These are phyloP conservation scores for Sarcophaga rosellei DNA, from an alignment of 2,888 invertebrate species.

Conservation along the genomic window DNA sequence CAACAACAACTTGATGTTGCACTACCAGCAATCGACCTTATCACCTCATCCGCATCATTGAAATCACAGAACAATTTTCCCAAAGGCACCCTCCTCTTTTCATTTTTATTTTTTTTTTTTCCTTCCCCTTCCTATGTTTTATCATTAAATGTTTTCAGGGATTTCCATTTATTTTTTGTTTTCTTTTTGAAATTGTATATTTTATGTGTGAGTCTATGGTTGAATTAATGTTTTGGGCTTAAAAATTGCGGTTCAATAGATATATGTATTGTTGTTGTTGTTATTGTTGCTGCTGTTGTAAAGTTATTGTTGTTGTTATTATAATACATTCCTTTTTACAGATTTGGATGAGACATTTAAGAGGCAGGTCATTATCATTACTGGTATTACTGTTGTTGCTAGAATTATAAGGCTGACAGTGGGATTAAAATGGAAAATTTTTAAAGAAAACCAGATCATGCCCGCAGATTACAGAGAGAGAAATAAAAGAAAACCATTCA, in stretches of 20 bases:
- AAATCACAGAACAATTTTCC: slow-evolving; percentile 53
- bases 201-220: slow-evolving; percentile 48
- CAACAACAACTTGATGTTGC: slow-evolving; percentile 40
- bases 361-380: slow-evolving; percentile 61
- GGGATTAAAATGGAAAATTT: background rate
- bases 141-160: slow-evolving; percentile 34
- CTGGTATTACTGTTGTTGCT: slow-evolving; percentile 28
- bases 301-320: background rate
- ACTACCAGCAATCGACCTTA: slow-evolving; percentile 20
- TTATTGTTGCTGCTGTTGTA: slow-evolving; percentile 5
- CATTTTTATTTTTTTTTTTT: background rate
- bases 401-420: slow-evolving; percentile 1
- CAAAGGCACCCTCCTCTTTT: slow-evolving; percentile 57
- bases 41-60: slow-evolving; percentile 37
- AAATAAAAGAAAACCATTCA: background rate
- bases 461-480: background rate
- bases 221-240: slow-evolving; percentile 62
- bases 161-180: slow-evolving; percentile 43
- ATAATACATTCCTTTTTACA: slow-evolving; percentile 1
- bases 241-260: slow-evolving; percentile 63
- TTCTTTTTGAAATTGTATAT: slow-evolving; percentile 28
- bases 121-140: slow-evolving; percentile 7
- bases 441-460: background rate
- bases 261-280: slow-evolving; percentile 18
- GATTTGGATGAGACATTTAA: slow-evolving; percentile 34